Conservation (phyloP, 2,888 invertebrate species). For the Blastobasis lacticolella region DNA sequence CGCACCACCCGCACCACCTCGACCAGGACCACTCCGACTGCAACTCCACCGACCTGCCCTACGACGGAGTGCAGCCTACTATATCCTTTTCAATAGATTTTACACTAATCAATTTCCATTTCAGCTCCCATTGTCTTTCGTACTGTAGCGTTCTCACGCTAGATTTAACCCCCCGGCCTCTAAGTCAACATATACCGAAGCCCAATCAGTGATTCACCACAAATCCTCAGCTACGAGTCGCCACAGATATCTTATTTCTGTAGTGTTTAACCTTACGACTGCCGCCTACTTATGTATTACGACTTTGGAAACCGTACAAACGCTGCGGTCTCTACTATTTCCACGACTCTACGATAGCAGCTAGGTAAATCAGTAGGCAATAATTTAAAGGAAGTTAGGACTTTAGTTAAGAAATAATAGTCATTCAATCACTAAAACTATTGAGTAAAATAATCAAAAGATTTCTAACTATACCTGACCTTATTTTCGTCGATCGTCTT, state of each 20-base stretch:
- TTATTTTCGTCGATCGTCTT: too few species aligned
- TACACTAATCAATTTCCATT: constrained; percentile 18
- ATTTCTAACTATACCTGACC: too few species aligned
- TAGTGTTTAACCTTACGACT: constrained; percentile 72
- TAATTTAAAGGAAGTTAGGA: too few species aligned
- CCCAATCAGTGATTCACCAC: constrained; percentile 26
- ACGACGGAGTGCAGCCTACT: constrained; percentile 95
- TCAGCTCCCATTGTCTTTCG: too few species aligned
- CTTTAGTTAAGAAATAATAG: too few species aligned
- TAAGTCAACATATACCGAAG: constrained; percentile 20
- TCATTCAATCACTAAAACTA: too few species aligned
- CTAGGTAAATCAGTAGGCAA: too few species aligned
- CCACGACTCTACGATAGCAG: constrained; percentile 19
- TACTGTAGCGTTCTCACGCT: neutral
- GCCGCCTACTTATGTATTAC: constrained; percentile 60
- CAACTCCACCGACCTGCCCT: constrained; percentile 92
- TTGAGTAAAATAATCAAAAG: too few species aligned
- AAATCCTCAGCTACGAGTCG: constrained; percentile 35
- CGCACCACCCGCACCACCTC: constrained; percentile 83
- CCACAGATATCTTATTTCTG: constrained; percentile 71
- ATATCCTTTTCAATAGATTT: constrained; percentile 89
- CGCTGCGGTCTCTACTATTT: constrained; percentile 65
- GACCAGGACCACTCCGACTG: constrained; percentile 93
- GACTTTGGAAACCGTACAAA: constrained; percentile 66
- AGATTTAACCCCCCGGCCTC: neutral